These are phyloP conservation scores for Heliconius charithonia DNA, from an alignment of 2,888 invertebrate genomes.

Conservation along the genomic window DNA sequence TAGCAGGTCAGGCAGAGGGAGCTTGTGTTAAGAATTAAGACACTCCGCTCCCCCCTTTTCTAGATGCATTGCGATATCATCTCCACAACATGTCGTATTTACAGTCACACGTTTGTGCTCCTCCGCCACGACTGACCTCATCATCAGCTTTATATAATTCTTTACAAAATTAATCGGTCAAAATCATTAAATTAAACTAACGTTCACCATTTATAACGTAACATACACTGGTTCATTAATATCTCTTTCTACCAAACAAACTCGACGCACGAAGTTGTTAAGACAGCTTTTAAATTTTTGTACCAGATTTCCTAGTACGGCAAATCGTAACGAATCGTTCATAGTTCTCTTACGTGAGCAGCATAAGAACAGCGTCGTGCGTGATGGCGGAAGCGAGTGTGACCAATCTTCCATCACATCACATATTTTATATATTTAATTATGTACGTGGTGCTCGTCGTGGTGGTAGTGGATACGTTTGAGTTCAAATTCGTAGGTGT, in stretches of 20 bases:
- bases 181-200: not conserved
- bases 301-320: conserved; percentile 28
- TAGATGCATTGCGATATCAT: too few relatives aligned
- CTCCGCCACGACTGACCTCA: too few relatives aligned
- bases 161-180: not conserved
- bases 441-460: not conserved
- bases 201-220: not conserved
- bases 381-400: conserved; percentile 25
- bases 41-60: too few relatives aligned
- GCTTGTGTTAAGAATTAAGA: too few relatives aligned
- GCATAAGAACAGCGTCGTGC: conserved; percentile 29
- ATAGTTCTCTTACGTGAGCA: conserved; percentile 30
- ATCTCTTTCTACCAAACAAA: not conserved
- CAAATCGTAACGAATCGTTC: conserved; percentile 38
- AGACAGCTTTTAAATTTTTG: conserved; percentile 22
- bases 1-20: too few relatives aligned
- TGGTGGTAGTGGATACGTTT: not conserved
- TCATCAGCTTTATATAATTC: not conserved
- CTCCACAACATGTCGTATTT: too few relatives aligned
- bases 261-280: conserved; percentile 16
- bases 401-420: conserved; percentile 26
- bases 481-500: not conserved
- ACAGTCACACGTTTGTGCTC: too few relatives aligned
- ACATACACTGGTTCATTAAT: not conserved
- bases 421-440: conserved; percentile 27